Percentiles rank a stretch among this genome's conserved stretches.
phyloP scores from a whole-genome alignment of 2,888 invertebrate genomes.

The Drosophila borborema region DNA sequence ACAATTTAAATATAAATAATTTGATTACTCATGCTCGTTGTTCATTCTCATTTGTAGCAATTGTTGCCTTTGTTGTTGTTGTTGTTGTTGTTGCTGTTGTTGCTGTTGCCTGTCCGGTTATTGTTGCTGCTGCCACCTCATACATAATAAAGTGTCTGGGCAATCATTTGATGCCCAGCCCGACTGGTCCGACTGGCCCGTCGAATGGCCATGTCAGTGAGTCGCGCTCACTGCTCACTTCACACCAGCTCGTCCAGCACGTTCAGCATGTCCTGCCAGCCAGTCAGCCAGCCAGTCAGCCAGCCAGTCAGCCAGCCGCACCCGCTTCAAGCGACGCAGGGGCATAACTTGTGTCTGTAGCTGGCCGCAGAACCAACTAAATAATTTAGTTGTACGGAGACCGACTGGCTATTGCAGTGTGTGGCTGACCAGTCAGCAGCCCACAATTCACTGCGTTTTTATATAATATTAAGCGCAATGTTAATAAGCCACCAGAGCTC shows the following conservation, averaged over 20 bases:
- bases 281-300: background rate
- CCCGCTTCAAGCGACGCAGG: constrained; percentile 17
- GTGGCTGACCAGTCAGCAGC: constrained; percentile 55
- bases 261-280: background rate
- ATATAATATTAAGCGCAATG: constrained; percentile 53
- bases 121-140: constrained; percentile 56
- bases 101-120: constrained; percentile 31
- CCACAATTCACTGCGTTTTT: constrained; percentile 61
- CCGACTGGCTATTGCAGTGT: constrained; percentile 35
- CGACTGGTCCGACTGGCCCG: constrained; percentile 27
- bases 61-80: constrained; percentile 25
- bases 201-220: constrained; percentile 62
- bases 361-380: constrained; percentile 70
- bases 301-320: background rate
- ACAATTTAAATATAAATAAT: constrained; percentile 80
- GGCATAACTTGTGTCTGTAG: constrained; percentile 51
- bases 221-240: constrained; percentile 36
- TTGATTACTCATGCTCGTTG: constrained; percentile 76
- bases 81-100: constrained; percentile 35
- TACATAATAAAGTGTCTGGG: constrained; percentile 81
- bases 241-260: background rate
- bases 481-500: constrained; percentile 60
- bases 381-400: constrained; percentile 76
- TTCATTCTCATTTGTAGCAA: constrained; percentile 58
- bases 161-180: constrained; percentile 73